Base-by-base conservation (phyloP, 2,888 invertebrate species). In the Synergus itoensis region DNA sequence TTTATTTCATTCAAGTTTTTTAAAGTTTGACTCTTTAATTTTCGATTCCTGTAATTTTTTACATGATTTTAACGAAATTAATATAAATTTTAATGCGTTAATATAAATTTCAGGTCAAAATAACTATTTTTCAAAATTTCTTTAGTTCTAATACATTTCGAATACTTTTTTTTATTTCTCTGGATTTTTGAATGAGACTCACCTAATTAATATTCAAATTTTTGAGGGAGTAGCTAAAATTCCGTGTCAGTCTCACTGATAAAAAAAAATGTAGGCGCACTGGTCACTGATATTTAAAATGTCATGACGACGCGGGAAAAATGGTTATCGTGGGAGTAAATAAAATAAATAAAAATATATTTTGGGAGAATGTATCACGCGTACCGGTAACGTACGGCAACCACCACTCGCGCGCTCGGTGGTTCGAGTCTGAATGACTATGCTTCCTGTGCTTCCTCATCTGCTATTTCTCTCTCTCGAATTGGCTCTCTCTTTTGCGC, bases 341-440 rank as follows among this genome's bases (percentile, higher is more conserved):
- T 67, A 18, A 73, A 73, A 36, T 40, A 53, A 73, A 53, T 36
- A 36, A 53, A 21, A 16, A 7, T 73, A 3, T 73, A n/a, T 53
- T 16, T 40, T 36, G 8, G 36, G n/a, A 1, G 16, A n/a, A 53
- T n/a, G 9, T 40, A 62, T 78, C 80, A 76, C 80, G 79, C 81
- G 76, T 79, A 64, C 80, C 77, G 78, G 79, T 78, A 79, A 75
- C 79, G 79, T 79, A 69, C 80, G 81, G 79, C 40, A 80, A 82
- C 78, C 83, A 83, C 78, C 78, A 84, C 77, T 83, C 86, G 84
- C 84, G 79, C 87, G 80, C 78, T 83, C 87, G 87, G 81, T 85
- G 84, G 87, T 84, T 86, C 85, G 84, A 85, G 86, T 86, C 84
- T 83, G 87, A 88, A 86, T 86, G 89, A 88, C 81, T 76, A 80